phyloP scores from a whole-genome alignment of 2,888 invertebrate species.

The Hirudinaria manillensis region DNA sequence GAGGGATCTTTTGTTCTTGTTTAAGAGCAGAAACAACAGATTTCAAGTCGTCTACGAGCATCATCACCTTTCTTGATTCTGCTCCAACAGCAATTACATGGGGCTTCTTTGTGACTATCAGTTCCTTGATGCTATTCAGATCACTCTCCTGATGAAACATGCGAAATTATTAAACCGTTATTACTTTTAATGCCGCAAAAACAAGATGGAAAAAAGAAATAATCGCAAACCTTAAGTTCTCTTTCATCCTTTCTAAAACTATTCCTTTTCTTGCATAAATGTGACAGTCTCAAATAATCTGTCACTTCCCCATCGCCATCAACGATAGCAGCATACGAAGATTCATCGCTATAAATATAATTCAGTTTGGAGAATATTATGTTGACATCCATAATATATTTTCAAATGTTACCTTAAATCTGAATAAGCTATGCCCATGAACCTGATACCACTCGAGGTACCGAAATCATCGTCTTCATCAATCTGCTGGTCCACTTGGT shows the following conservation, averaged over 20 bases:
- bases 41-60: conserved; percentile 58
- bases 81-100: conserved; percentile 86
- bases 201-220: conserved; percentile 58
- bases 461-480: conserved; percentile 77
- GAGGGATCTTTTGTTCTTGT: conserved; percentile 75
- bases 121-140: conserved; percentile 66
- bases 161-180: conserved; percentile 58
- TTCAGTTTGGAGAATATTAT: not conserved
- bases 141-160: conserved; percentile 70
- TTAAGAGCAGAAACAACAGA: conserved; percentile 43
- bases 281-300: conserved; percentile 78
- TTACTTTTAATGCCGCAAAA: too few species aligned
- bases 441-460: conserved; percentile 71
- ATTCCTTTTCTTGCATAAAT: conserved; percentile 75
- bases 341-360: conserved; percentile 56
- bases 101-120: conserved; percentile 82
- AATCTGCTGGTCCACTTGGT: conserved; percentile 64
- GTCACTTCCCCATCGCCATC: conserved; percentile 84
- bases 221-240: conserved; percentile 49
- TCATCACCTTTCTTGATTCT: conserved; percentile 64
- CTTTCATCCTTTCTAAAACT: conserved; percentile 67
- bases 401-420: conserved; percentile 42
- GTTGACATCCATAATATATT: not conserved
- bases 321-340: conserved; percentile 77
- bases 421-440: conserved; percentile 74